Conservation (phyloP, 1,140 invertebrate species). For the Probaryconus sp. region DNA sequence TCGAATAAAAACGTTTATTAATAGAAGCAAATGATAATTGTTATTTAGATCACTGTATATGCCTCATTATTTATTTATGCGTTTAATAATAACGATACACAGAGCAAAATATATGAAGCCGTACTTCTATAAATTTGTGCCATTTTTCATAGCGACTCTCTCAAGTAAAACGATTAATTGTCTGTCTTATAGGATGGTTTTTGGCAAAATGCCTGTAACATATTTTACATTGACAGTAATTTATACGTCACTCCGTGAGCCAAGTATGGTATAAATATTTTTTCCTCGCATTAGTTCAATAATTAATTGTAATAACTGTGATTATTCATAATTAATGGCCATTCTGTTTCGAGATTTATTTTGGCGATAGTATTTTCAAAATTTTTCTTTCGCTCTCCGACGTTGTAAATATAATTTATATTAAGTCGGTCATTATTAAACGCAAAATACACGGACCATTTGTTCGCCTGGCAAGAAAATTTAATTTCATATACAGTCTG, state of each 20-base stretch:
- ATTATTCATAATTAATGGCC: slow-evolving; percentile 10
- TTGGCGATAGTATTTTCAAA: too few species aligned
- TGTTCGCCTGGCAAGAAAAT: too few species aligned
- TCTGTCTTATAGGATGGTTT: slow-evolving; percentile 52
- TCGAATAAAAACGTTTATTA: too few species aligned
- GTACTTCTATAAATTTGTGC: slow-evolving; percentile 45
- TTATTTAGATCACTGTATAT: too few species aligned
- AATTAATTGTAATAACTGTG: slow-evolving; percentile 32
- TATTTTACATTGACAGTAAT: slow-evolving; percentile 59
- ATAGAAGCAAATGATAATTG: too few species aligned
- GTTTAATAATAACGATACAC: slow-evolving; percentile 1
- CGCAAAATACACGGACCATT: too few species aligned
- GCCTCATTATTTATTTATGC: slow-evolving; percentile 47
- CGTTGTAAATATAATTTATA: too few species aligned
- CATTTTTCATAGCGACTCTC: slow-evolving; percentile 51
- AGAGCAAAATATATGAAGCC: slow-evolving; percentile 35
- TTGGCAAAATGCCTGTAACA: slow-evolving; percentile 52
- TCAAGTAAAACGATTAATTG: slow-evolving; percentile 58
- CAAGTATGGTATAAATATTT: slow-evolving; percentile 52
- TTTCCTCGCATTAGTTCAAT: slow-evolving; percentile 22
- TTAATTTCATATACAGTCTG: too few species aligned
- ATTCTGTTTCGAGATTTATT: too few species aligned
- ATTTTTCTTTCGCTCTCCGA: too few species aligned
- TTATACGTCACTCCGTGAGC: slow-evolving; percentile 51
- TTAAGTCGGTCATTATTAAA: too few species aligned